Evolutionary conservation across 2,888 invertebrate genomes (phyloP), one percentile per base, ranked within the genome.

Genomic region (Eucera pruinosa): DNA sequence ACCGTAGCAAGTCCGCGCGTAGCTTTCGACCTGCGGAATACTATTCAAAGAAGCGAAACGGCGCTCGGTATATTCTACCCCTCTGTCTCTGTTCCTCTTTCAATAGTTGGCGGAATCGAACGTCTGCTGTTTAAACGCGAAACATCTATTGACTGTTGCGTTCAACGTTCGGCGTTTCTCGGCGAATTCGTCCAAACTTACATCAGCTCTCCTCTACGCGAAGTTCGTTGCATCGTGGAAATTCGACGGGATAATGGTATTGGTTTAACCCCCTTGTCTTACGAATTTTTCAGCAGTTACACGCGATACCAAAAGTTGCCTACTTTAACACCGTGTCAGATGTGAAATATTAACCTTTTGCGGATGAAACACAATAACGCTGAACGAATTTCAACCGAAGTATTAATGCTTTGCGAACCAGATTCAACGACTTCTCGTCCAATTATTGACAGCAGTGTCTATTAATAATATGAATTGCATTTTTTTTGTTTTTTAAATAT

Each of bases 81-180:
- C 62, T 36, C 54, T 20, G 7, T n/a, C 18, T 2, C 41, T 43
- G 11, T 58, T 27, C 27, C 41, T 11, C 27, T 41, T 27, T 13
- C 13, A 2, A 27, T 27, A 2, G 41, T n/a, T 33, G 13, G 2
- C n/a, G 2, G 41, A 9, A n/a, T 2, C n/a, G 18, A 43, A 3
- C 57, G 43, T 27, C 41, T 25, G 58, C 45, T 36, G 20, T 54
- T 70, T 72, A 43, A 57, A 72, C 58, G 52, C 2, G 25, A 33
- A 36, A 60, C 58, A 39, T 15, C 43, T 55, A 70, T 64, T 62
- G 64, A 54, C 62, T 45, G 52, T 52, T 45, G 45, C 45, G 41
- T 50, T 23, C 11, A 6, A n/a, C 25, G 50, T 50, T 62, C 47
- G 18, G n/a, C n/a, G 55, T 25, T 45, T 33, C 7, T 39, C 20